Conservation (phyloP, 2,888 invertebrate genomes). For the Abscondita cerata region DNA sequence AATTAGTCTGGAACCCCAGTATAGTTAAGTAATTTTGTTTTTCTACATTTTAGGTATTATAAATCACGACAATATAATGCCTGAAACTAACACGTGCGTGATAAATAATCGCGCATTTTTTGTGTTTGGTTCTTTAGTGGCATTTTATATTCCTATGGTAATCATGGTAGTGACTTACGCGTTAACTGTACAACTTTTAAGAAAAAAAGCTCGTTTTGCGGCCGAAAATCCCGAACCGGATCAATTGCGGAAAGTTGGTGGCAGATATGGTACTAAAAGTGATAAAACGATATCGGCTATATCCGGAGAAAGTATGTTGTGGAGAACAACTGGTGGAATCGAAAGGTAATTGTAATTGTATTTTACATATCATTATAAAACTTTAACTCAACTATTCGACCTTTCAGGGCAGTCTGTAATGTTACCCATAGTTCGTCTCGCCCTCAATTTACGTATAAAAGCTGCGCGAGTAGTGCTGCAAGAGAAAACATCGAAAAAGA, state of each 20-base stretch:
- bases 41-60: slow-evolving; percentile 67
- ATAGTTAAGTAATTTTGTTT: background rate
- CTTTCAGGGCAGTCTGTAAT: slow-evolving; percentile 53
- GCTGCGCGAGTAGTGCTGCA: slow-evolving; percentile 48
- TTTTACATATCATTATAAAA: too few species aligned
- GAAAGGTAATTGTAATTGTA: slow-evolving; percentile 54
- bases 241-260: slow-evolving; percentile 62
- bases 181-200: slow-evolving; percentile 85
- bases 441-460: slow-evolving; percentile 67
- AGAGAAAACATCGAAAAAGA: slow-evolving; percentile 43
- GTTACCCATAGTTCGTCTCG: slow-evolving; percentile 66
- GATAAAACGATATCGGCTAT: slow-evolving; percentile 49
- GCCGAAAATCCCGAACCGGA: slow-evolving; percentile 70
- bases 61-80: slow-evolving; percentile 82
- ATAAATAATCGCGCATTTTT: slow-evolving; percentile 87
- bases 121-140: slow-evolving; percentile 90
- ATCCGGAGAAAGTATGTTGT: slow-evolving; percentile 49
- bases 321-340: slow-evolving; percentile 57
- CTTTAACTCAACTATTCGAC: background rate
- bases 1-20: background rate
- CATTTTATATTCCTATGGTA: slow-evolving; percentile 95
- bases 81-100: slow-evolving; percentile 75
- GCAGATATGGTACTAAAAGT: slow-evolving; percentile 53
- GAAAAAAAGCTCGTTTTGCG: slow-evolving; percentile 78
- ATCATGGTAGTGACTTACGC: slow-evolving; percentile 94